A percentile compares a stretch with the other conserved stretches of the same genome.
Evolutionary conservation across 2,888 invertebrate species (phyloP).

Genomic region (Hydrotaea cyrtoneurina): DNA sequence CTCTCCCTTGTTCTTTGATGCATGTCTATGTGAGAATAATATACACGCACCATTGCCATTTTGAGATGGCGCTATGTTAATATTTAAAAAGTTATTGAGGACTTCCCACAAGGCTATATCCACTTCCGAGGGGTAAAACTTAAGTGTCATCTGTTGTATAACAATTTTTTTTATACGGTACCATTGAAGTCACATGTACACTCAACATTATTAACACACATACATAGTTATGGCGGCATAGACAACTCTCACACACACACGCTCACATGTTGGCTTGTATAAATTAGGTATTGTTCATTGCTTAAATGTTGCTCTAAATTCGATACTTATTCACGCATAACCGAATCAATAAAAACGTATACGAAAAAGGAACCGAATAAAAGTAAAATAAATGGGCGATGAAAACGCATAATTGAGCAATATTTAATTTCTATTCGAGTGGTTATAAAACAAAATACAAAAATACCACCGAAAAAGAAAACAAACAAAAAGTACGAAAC

Average conservation of each 20-base stretch:
- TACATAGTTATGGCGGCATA: background rate
- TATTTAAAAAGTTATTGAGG: background rate
- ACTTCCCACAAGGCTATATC: background rate
- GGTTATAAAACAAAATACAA: slow-evolving; percentile 33
- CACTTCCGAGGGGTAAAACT: slow-evolving; percentile 9
- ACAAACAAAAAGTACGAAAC: background rate
- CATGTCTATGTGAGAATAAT: no score
- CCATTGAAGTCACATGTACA: background rate
- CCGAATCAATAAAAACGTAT: slow-evolving; percentile 36
- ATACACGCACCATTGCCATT: background rate
- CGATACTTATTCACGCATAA: slow-evolving; percentile 59
- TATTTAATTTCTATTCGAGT: slow-evolving; percentile 52
- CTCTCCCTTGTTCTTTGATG: background rate
- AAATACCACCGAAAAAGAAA: slow-evolving; percentile 6
- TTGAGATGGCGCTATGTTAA: background rate
- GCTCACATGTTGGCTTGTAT: no score
- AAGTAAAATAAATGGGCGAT: slow-evolving; percentile 49
- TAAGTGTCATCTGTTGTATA: slow-evolving; percentile 41
- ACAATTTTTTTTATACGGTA: background rate
- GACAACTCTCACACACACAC: background rate
- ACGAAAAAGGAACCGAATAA: background rate
- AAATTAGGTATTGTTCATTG: slow-evolving; percentile 43
- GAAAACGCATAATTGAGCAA: slow-evolving; percentile 45
- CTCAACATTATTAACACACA: slow-evolving; percentile 8
- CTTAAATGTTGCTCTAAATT: slow-evolving; percentile 41